A percentile compares a stretch with the other conserved stretches of the same genome.
These are phyloP conservation scores for Ophraella communa DNA, from an alignment of 2,888 invertebrate species.

Conservation along the genomic window DNA sequence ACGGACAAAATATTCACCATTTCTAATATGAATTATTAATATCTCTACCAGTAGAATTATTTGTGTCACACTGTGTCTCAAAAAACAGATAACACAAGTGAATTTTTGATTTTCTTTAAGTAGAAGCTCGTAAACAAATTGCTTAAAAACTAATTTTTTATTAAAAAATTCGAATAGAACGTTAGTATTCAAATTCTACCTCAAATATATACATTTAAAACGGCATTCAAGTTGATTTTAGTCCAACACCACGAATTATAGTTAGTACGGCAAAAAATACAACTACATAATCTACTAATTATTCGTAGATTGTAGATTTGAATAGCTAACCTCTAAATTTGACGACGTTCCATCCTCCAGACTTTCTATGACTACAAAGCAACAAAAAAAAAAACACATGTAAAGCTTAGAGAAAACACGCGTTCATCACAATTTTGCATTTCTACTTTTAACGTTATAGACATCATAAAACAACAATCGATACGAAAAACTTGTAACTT, in stretches of 20 bases:
- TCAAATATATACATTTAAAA: neutral
- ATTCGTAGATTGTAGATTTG: slow-evolving; percentile 12
- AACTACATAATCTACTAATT: neutral
- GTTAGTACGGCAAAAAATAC: neutral
- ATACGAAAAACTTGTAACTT: neutral
- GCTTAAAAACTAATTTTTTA: no score
- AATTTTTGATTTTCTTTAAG: no score
- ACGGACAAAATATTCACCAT: no score
- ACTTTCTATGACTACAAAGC: slow-evolving; percentile 59
- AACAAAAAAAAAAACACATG: slow-evolving; percentile 51
- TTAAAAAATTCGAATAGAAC: no score
- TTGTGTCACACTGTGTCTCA: no score
- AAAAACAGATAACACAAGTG: no score
- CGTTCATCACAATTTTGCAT: slow-evolving; percentile 28
- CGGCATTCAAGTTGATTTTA: no score
- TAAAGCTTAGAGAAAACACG: slow-evolving; percentile 46
- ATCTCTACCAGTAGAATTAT: no score
- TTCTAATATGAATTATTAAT: no score
- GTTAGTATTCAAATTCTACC: no score
- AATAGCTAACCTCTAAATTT: slow-evolving; percentile 56
- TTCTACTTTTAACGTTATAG: neutral
- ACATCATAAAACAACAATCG: neutral
- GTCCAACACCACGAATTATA: neutral
- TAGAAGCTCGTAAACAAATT: no score
- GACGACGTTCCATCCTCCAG: slow-evolving; percentile 52